Evolutionary conservation across 2,113 vertebrate genomes (phyloP), one percentile per base, ranked within the genome.

Genomic region (Pseudorectes ferrugineus): DNA sequence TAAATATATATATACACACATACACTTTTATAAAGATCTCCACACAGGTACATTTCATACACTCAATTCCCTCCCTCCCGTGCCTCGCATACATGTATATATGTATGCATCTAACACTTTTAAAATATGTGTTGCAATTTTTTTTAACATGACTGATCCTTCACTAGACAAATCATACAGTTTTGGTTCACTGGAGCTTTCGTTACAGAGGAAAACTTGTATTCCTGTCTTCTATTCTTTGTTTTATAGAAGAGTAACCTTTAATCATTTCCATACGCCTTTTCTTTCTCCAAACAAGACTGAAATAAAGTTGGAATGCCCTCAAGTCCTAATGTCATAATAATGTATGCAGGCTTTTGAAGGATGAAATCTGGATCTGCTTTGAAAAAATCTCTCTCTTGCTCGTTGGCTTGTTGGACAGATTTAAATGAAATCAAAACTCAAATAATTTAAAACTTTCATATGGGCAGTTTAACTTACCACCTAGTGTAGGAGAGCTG

Each of bases 201-300:
- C 45, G 28, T 61, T 71, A 61, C 33, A 55, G 26, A 82, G 54
- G 33, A 91, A 82, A 59, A 52, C 12, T 61, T 51, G 15, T 63
- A 67, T 70, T 70, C 45, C 63, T 65, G 72, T 68, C 54, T 95
- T 74, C 35, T 92, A 19, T 35, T 77, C 71, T 87, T 78, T 72
- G 43, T 71, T 95, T 96, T 54, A 95, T 78, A 88, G 38, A 93
- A 88, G 18, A 79, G 59, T 65, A 90, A 88, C 48, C 42, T 95
- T 85, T 96, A 95, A 95, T 96, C 15, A 85, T 24, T 90, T 85
- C 93, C 93, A 96, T 67, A 93, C 87, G 91, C 33, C 78, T 95
- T 87, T 67, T 73, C 86, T 91, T 94, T 85, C 59, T 82, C 82
- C 70, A 95, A 82, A 92, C 61, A 81, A 74, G n/a, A 91, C 71